Evolutionary conservation across 2,113 vertebrate species (phyloP), one percentile per base, ranked within the genome.

Genomic region (Rutilus rutilus): DNA sequence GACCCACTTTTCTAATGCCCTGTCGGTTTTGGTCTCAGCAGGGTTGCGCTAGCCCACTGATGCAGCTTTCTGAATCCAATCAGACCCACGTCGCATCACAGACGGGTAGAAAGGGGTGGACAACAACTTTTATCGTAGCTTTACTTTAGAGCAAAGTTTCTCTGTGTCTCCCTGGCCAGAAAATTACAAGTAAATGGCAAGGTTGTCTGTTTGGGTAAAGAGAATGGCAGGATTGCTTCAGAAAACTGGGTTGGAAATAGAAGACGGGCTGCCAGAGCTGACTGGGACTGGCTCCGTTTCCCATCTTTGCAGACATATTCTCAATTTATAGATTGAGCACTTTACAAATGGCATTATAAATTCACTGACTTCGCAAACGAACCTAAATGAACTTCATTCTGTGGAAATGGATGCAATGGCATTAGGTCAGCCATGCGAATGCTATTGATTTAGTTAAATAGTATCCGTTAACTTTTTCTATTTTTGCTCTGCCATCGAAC

Each of bases 371-470:
- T 39, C 2, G 83, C 91, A 88, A 47, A 11, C 86, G 80, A 87
- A 91, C 85, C 88, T 85, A 91, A 92, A 93, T 91, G 87, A 92
- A 90, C 88, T 87, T 79, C 87, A 76, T 88, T 93, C 88, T 90
- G 88, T 85, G 84, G 80, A 87, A 91, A 92, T 78, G 19, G n/a
- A 80, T 60, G 54, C 30, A 42, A 60, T 42, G 23, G 39, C 71
- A 47, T 15, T 15, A 45, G 71, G 23, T 74, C 39, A 25, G 23
- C 71, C 12, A n/a, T 74, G 5, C 36, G 5, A 23, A 42, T n/a
- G 21, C 60, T 17, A 42, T 62, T 19, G 36, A 4, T 64, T 80
- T 27, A 47, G 7, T 64, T 62, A 12, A 74, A 8, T 12, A 14
- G 69, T 23, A 71, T 42, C n/a, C 4, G 5, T 10, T 64, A 64